Evolutionary conservation across 2,888 invertebrate species (phyloP).

Genomic region (Papilio gigon): DNA sequence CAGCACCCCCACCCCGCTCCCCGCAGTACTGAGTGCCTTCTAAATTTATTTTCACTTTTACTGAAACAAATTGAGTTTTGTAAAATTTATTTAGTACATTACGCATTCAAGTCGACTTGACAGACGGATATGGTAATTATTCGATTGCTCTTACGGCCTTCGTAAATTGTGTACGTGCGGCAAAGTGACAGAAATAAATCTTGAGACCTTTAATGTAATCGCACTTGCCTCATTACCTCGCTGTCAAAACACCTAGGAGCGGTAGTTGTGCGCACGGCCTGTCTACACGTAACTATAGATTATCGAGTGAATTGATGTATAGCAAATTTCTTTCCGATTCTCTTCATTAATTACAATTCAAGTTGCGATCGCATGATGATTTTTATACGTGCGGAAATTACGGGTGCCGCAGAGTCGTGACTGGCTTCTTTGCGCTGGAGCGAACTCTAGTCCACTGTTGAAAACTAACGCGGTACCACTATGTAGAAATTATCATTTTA

Average conservation of each 20-base stretch:
- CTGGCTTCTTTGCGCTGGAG: background rate
- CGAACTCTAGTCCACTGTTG: background rate
- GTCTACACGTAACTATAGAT: background rate
- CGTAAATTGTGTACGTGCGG: background rate
- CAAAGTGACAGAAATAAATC: background rate
- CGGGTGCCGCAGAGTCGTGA: background rate
- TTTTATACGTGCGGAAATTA: constrained; percentile 3
- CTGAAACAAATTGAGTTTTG: background rate
- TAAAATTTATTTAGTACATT: constrained; percentile 22
- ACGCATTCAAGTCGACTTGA: constrained; percentile 8
- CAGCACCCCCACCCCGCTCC: background rate
- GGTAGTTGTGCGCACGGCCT: background rate
- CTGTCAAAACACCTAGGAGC: background rate
- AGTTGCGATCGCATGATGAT: constrained; percentile 3
- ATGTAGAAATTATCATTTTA: background rate
- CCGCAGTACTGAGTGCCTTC: constrained; percentile 4
- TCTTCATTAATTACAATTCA: background rate
- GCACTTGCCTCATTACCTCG: background rate
- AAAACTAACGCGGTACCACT: background rate
- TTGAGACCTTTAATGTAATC: background rate
- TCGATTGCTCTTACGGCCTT: background rate
- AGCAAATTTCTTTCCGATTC: background rate
- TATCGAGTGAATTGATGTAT: constrained; percentile 4
- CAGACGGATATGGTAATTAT: constrained; percentile 3
- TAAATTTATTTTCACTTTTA: constrained; percentile 18